phyloP scores from a whole-genome alignment of 2,113 vertebrate genomes.

The Isurus oxyrinchus region DNA sequence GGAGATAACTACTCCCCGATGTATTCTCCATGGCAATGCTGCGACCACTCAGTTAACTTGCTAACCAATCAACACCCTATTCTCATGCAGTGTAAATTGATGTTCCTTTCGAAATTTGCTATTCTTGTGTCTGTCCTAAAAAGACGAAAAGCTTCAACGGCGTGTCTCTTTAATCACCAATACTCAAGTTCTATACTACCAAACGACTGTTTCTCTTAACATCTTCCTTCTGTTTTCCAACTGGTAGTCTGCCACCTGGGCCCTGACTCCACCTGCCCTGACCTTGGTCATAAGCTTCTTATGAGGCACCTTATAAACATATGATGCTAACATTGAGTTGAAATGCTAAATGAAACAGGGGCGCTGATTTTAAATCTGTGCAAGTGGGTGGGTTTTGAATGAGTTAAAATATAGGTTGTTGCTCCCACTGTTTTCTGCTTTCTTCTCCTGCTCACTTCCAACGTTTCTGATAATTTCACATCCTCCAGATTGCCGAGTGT shows the following conservation, averaged over 20 bases:
- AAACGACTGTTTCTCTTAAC: no score
- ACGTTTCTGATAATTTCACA: neutral
- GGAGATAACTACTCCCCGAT: no score
- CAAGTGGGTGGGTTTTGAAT: neutral
- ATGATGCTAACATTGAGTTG: neutral
- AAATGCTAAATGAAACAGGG: neutral
- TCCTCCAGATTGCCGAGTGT: neutral
- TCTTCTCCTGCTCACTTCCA: neutral
- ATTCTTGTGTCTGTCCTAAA: no score
- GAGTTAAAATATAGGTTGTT: neutral
- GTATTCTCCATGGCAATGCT: no score
- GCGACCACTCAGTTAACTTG: no score
- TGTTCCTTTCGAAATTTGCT: no score
- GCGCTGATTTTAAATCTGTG: neutral
- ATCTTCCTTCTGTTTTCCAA: neutral
- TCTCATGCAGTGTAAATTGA: no score
- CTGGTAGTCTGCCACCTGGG: neutral
- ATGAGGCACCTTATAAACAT: neutral
- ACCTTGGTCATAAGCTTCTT: neutral
- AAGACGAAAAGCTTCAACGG: no score
- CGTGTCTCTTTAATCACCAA: no score
- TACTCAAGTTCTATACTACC: no score
- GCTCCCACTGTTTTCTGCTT: neutral
- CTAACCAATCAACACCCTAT: no score
- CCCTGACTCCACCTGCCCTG: neutral